These are phyloP conservation scores for Meloidogyne floridensis DNA, from an alignment of 1,140 invertebrate species.

Conservation along the genomic window DNA sequence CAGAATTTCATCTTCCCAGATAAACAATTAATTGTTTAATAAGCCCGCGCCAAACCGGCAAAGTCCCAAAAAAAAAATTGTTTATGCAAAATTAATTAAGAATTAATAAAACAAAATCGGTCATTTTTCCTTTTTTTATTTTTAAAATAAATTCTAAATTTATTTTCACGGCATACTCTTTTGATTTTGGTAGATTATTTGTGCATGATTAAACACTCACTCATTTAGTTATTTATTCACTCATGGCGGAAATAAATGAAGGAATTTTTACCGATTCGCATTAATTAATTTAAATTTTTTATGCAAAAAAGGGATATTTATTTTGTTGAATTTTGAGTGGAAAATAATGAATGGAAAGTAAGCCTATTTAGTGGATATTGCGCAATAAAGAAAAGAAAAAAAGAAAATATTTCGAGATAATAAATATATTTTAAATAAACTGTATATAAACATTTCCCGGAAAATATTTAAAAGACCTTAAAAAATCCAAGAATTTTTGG, in stretches of 20 bases:
- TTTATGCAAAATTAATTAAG: slow-evolving; percentile 7
- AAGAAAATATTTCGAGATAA: background rate
- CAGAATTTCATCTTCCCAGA: too few species aligned
- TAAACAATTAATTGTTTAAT: too few species aligned
- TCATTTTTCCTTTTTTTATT: background rate
- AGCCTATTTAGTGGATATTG: background rate
- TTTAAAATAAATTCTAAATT: background rate
- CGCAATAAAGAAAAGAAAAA: background rate
- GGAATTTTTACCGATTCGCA: background rate
- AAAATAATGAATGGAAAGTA: background rate
- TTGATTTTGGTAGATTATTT: slow-evolving; percentile 3
- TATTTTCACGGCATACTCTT: slow-evolving; percentile 6
- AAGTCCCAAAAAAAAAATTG: background rate
- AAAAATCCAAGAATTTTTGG: background rate
- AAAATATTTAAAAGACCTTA: background rate
- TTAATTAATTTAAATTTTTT: background rate
- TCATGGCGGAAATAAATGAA: slow-evolving; percentile 1
- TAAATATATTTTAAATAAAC: too few species aligned
- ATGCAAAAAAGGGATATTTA: background rate
- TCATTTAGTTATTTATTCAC: background rate
- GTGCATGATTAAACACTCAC: background rate
- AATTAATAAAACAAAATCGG: background rate
- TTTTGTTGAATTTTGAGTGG: too few species aligned
- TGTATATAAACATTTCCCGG: too few species aligned
- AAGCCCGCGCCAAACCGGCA: too few species aligned